Percentiles rank a stretch among this genome's conserved stretches.
Conservation (phyloP, 2,797 vertebrate species). For the Anableps anableps region DNA sequence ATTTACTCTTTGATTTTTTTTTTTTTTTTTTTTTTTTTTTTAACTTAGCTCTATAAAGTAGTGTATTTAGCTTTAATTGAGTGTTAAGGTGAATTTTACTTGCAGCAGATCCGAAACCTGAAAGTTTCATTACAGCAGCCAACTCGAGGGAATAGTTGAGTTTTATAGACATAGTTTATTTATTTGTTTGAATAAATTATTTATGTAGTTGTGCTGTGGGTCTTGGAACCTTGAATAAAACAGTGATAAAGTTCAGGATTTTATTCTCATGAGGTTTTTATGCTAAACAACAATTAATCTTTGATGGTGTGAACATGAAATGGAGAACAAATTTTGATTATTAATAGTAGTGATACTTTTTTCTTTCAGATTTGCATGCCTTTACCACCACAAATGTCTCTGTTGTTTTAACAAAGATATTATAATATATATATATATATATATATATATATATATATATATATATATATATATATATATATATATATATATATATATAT, state of each 20-base stretch:
- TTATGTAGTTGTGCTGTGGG: constrained; percentile 34
- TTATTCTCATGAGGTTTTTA: constrained; percentile 25
- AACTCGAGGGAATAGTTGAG: constrained; percentile 25
- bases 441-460: too few relatives aligned
- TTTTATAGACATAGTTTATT: constrained; percentile 38
- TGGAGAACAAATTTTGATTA: background rate
- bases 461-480: too few relatives aligned
- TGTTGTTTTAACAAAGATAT: background rate
- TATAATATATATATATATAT: background rate
- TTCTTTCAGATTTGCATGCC: background rate
- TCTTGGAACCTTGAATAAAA: constrained; percentile 20
- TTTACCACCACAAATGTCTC: background rate
- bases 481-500: too few relatives aligned
- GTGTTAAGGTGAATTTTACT: constrained; percentile 31
- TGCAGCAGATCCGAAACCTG: constrained; percentile 21
- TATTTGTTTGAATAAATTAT: constrained; percentile 54
- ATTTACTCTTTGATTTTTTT: constrained; percentile 29
- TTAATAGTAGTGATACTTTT: background rate
- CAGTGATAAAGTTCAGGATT: constrained; percentile 2
- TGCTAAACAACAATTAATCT: background rate
- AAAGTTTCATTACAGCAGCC: constrained; percentile 45
- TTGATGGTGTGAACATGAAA: background rate
- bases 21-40: background rate
- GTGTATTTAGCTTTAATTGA: constrained; percentile 25
- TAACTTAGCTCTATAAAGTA: constrained; percentile 15